A percentile compares a stretch with the other conserved stretches of the same genome.
phyloP scores from a whole-genome alignment of 1,140 invertebrate species.

The Drosophila setifemur region DNA sequence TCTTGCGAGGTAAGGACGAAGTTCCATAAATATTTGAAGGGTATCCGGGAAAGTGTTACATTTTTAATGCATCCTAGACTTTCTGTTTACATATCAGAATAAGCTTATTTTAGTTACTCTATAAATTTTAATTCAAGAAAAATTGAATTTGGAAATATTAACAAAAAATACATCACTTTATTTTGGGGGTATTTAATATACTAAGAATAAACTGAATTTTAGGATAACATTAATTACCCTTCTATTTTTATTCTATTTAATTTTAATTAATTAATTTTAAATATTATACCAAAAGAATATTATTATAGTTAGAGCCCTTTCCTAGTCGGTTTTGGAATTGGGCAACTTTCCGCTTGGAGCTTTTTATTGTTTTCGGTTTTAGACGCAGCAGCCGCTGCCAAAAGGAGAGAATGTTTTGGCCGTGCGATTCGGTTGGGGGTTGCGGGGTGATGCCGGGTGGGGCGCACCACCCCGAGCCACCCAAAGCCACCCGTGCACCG shows the following conservation, averaged over 20 bases:
- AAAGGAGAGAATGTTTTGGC: conserved; percentile 52
- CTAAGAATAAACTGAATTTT: no score
- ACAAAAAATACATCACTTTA: no score
- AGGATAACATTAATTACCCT: no score
- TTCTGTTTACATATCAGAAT: no score
- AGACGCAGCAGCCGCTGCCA: conserved; percentile 66
- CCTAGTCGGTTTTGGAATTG: background rate
- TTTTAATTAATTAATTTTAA: no score
- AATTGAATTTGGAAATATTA: no score
- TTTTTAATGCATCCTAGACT: background rate
- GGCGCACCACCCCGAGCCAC: conserved; percentile 8
- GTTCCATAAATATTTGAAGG: conserved; percentile 41
- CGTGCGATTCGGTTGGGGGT: conserved; percentile 12
- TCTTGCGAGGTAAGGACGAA: conserved; percentile 7
- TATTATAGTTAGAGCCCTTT: conserved; percentile 24
- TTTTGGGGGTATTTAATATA: no score
- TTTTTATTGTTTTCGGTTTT: conserved; percentile 80
- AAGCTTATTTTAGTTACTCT: no score
- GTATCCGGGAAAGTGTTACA: background rate
- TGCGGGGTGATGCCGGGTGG: conserved; percentile 17
- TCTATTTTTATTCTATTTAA: no score
- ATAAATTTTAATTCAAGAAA: no score
- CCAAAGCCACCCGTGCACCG: conserved; percentile 32
- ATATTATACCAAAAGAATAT: background rate
- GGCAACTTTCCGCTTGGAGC: conserved; percentile 29